phyloP scores from a whole-genome alignment of 2,888 invertebrate species.

The Nemurella pictetii region DNA sequence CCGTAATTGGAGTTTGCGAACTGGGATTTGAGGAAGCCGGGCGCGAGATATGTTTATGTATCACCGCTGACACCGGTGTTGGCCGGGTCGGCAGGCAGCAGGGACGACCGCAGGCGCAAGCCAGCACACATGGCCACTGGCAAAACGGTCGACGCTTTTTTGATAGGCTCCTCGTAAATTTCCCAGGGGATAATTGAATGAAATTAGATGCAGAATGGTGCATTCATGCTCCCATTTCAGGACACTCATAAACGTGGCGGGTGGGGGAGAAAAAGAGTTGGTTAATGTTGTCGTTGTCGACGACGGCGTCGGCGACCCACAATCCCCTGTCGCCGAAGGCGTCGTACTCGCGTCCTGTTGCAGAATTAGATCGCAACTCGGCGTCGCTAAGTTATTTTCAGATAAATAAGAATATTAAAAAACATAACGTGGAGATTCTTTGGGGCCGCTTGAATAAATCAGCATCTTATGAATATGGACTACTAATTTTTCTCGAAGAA shows the following conservation, averaged over 20 bases:
- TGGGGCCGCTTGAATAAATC: conserved; percentile 28
- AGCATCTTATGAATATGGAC: conserved; percentile 27
- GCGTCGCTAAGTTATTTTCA: conserved; percentile 1
- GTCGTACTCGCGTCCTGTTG: not conserved
- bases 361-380: not conserved
- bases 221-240: conserved; percentile 9
- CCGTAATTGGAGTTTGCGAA: conserved; percentile 21
- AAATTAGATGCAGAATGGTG: conserved; percentile 32
- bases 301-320: not conserved
- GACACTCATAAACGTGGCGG: not conserved
- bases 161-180: conserved; percentile 21
- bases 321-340: not conserved
- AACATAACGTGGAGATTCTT: conserved; percentile 30
- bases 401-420: conserved; percentile 33
- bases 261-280: not conserved
- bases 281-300: conserved; percentile 8
- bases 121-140: not conserved
- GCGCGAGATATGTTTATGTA: not conserved
- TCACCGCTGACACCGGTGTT: not conserved
- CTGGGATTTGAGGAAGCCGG: not conserved
- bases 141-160: conserved; percentile 1
- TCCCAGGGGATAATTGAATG: conserved; percentile 30
- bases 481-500: conserved; percentile 22
- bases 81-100: not conserved
- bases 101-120: not conserved